Base-by-base conservation (phyloP, 2,797 vertebrate genomes). In the Platyrinchus mystaceus region DNA sequence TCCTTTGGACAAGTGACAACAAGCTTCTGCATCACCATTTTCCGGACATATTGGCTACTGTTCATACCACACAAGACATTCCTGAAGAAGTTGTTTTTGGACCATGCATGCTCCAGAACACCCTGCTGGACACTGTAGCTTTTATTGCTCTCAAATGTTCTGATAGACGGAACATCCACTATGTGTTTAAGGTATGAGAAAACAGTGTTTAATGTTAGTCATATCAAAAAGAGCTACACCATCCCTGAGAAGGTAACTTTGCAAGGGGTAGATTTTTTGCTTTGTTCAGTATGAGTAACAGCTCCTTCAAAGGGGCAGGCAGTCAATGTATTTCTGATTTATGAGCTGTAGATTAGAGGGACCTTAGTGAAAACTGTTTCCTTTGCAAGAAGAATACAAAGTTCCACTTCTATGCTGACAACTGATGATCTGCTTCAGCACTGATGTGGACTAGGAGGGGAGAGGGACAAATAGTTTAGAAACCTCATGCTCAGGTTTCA, bases 61-160 rank as follows among this genome's bases (percentile, higher is more conserved):
- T 99, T 96, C 97, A 98, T 49, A 98, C 98, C 74, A 99, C 98
- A 79, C 98, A 98, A 96, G 98, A 98, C 96, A 98, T 99, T 93
- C 98, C 98, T 2, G 95, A 98, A 55, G 98, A 98, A 93, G 97
- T 97, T 12, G 98, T 98, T 91, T 98, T 99, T 58, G 99, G 98
- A 85, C 98, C 98, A 6, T 99, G 98, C 78, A 77, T 98, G 92
- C 98, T 99, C 63, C 98, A 99, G 64, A 98, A 98, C 93, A 98
- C 98, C 23, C 98, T 98, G 94, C 98, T 99, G 92, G 98, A 99
- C 97, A 98, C 98, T 7, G 98, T 99, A 64, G 98, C 98, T 93
- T 99, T 99, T 96, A 99, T 99, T 92, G 98, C 98, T 67, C 97
- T 98, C 78, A 99, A 99, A 93, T 98, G 98, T 89, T 97, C 97